Percentiles rank a stretch among this genome's conserved stretches.
phyloP scores from a whole-genome alignment of 2,888 invertebrate species.

The Melanchra persicariae region DNA sequence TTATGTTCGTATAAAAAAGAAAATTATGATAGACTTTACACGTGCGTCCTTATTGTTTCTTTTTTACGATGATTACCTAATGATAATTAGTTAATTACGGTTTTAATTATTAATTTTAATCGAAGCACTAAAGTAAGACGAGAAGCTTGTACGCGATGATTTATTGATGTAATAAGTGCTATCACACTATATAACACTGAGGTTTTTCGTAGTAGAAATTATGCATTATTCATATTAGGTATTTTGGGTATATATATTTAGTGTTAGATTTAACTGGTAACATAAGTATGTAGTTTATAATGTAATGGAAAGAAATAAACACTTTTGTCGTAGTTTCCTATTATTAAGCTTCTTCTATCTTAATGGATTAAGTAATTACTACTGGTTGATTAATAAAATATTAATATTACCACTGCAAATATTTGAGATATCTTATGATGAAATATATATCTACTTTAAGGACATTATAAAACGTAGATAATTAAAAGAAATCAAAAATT shows the following conservation, averaged over 20 bases:
- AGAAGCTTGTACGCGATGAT: slow-evolving; percentile 88
- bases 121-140: slow-evolving; percentile 88
- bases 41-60: slow-evolving; percentile 89
- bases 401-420: slow-evolving; percentile 91
- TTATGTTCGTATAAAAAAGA: slow-evolving; percentile 90
- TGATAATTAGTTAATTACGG: slow-evolving; percentile 92
- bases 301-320: slow-evolving; percentile 89
- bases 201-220: slow-evolving; percentile 89
- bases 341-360: slow-evolving; percentile 91
- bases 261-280: slow-evolving; percentile 91
- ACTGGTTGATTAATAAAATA: slow-evolving; percentile 91
- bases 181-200: slow-evolving; percentile 86
- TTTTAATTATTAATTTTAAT: slow-evolving; percentile 90
- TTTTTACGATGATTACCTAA: slow-evolving; percentile 86
- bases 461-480: slow-evolving; percentile 91
- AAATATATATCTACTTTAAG: slow-evolving; percentile 91
- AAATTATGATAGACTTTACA: slow-evolving; percentile 90
- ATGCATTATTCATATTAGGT: slow-evolving; percentile 91
- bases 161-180: slow-evolving; percentile 89
- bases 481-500: slow-evolving; percentile 91
- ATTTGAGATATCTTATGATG: slow-evolving; percentile 91
- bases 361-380: slow-evolving; percentile 90
- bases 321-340: slow-evolving; percentile 91
- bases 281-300: slow-evolving; percentile 90
- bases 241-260: slow-evolving; percentile 90